These are phyloP conservation scores for Endotricha flammealis DNA, from an alignment of 2,888 invertebrate genomes.

Conservation along the genomic window DNA sequence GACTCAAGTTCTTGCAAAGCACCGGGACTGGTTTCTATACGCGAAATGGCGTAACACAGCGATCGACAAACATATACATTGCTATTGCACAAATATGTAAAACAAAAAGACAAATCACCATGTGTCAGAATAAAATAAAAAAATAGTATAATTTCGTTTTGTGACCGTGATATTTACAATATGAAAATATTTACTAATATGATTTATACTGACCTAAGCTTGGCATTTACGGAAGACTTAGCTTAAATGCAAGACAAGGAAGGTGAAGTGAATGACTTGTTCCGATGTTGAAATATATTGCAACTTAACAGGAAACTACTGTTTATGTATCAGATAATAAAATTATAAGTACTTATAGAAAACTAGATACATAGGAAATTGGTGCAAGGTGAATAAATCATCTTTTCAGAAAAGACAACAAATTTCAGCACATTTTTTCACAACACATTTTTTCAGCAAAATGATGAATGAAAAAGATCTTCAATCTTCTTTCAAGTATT, in stretches of 20 bases:
- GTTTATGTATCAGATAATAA: background rate
- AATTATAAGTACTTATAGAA: no score
- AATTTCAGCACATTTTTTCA: no score
- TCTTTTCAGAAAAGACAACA: no score
- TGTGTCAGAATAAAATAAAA: constrained; percentile 2
- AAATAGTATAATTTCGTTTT: background rate
- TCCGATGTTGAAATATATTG: background rate
- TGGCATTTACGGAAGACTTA: constrained; percentile 26
- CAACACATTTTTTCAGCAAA: no score
- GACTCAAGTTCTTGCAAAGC: constrained; percentile 45
- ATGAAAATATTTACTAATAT: constrained; percentile 26
- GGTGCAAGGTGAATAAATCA: no score
- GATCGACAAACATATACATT: constrained; percentile 33
- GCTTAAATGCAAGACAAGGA: constrained; percentile 14
- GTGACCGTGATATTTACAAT: constrained; percentile 25
- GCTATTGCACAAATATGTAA: constrained; percentile 40
- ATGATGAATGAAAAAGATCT: no score
- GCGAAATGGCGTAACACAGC: constrained; percentile 43
- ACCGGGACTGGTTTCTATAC: constrained; percentile 50
- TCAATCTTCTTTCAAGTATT: no score
- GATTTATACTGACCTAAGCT: constrained; percentile 27
- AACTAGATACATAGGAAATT: no score
- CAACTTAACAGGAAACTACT: background rate
- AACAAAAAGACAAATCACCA: constrained; percentile 26
- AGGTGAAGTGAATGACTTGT: background rate